Evolutionary conservation across 2,113 vertebrate species (phyloP).

Genomic region (Ivindomyrus marchei): DNA sequence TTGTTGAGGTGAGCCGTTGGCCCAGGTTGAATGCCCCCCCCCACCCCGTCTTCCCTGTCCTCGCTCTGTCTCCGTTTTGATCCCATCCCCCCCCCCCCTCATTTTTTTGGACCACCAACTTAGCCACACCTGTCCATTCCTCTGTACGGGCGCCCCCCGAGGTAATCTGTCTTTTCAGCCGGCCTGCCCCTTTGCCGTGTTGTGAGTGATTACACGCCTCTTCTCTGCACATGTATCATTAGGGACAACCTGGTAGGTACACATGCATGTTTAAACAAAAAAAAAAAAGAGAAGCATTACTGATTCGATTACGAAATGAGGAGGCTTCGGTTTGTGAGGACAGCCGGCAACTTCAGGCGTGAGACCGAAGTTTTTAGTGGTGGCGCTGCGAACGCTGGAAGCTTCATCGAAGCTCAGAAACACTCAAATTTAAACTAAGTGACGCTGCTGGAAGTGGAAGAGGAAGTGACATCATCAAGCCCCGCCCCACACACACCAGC

Average conservation of each 20-base stretch:
- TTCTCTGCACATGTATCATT: neutral
- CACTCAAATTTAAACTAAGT: neutral
- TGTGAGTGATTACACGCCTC: constrained; percentile 5
- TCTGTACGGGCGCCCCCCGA: constrained; percentile 10
- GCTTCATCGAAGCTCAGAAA: neutral
- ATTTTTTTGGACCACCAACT: constrained; percentile 33
- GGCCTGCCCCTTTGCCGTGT: neutral
- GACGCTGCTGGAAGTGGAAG: neutral
- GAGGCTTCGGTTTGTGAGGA: neutral
- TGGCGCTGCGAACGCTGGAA: no score
- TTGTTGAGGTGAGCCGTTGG: constrained; percentile 33
- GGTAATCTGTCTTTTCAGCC: constrained; percentile 35
- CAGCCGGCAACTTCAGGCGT: neutral
- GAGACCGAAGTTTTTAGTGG: neutral
- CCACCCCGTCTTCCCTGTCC: neutral
- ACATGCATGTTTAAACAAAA: neutral
- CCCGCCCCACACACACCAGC: neutral
- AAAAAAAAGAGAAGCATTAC: no score
- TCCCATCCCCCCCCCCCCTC: neutral
- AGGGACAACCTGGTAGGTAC: neutral
- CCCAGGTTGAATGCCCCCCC: constrained; percentile 11
- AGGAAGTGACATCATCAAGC: neutral
- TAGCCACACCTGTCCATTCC: constrained; percentile 32
- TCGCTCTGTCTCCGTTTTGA: neutral
- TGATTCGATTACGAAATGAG: neutral